A percentile compares a stretch with the other conserved stretches of the same genome.
These are phyloP conservation scores for Beaufortia kweichowensis DNA, from an alignment of 2,113 vertebrate species.

Conservation along the genomic window DNA sequence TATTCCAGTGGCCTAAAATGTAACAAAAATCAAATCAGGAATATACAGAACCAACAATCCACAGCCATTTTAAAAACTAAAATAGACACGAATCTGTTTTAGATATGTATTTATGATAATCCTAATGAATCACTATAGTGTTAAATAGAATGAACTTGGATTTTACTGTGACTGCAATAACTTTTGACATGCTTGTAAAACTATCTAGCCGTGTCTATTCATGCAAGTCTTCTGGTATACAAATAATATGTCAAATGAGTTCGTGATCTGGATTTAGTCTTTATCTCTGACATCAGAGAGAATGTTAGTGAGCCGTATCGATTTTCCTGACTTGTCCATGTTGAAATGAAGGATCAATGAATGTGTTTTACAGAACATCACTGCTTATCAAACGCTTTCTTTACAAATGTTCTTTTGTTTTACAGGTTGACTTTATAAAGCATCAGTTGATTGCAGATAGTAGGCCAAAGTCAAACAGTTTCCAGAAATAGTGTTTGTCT, in stretches of 20 bases:
- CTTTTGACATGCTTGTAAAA: background rate
- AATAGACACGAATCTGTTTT: no score
- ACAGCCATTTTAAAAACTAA: no score
- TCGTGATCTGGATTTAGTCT: background rate
- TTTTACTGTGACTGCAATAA: background rate
- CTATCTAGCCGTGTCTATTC: background rate
- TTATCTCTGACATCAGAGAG: background rate
- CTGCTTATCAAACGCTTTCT: background rate
- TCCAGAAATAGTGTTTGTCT: slow-evolving; percentile 40
- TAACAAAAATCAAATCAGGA: no score
- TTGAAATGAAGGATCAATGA: background rate
- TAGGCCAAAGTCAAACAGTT: slow-evolving; percentile 18
- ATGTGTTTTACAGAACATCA: background rate
- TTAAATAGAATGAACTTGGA: background rate
- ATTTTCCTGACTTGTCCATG: background rate
- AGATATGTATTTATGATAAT: no score
- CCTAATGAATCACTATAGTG: no score
- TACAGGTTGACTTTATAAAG: slow-evolving; percentile 2
- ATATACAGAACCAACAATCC: no score
- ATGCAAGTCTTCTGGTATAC: no score
- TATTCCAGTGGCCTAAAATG: no score
- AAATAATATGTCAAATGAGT: background rate
- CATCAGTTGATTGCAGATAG: slow-evolving; percentile 13
- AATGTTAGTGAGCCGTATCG: background rate
- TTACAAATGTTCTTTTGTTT: slow-evolving; percentile 20